These are phyloP conservation scores for Myzus persicae DNA, from an alignment of 1,140 invertebrate species.

Conservation along the genomic window DNA sequence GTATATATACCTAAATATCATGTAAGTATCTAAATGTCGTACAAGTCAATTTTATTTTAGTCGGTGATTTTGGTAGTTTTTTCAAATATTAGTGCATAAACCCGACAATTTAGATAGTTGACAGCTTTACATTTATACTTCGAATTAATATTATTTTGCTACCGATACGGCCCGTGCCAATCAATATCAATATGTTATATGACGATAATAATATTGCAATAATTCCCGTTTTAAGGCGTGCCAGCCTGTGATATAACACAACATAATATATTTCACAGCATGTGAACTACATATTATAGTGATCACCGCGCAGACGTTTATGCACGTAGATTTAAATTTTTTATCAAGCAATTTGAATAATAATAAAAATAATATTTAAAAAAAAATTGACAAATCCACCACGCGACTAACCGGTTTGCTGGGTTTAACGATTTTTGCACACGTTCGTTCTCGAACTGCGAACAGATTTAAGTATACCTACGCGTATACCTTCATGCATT, in stretches of 20 bases:
- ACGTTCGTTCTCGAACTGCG: background rate
- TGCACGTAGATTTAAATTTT: background rate
- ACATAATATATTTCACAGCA: background rate
- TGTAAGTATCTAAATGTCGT: background rate
- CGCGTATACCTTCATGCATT: no score
- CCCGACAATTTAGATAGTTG: background rate
- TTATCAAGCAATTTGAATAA: conserved; percentile 24
- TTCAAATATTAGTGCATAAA: background rate
- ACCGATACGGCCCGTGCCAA: background rate
- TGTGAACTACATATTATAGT: background rate
- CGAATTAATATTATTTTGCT: background rate
- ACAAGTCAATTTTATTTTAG: background rate
- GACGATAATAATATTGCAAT: background rate
- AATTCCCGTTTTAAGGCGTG: background rate
- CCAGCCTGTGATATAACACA: background rate
- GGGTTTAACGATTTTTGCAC: conserved; percentile 21
- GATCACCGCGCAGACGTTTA: background rate
- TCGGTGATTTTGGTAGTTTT: background rate
- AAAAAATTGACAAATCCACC: background rate
- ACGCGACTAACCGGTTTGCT: background rate
- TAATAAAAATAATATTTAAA: background rate
- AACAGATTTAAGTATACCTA: background rate
- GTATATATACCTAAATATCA: no score
- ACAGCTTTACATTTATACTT: background rate
- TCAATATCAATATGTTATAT: background rate